Percentiles rank a stretch among this genome's conserved stretches.
These are phyloP conservation scores for Poecile atricapillus DNA, from an alignment of 2,113 vertebrate genomes.

Conservation along the genomic window DNA sequence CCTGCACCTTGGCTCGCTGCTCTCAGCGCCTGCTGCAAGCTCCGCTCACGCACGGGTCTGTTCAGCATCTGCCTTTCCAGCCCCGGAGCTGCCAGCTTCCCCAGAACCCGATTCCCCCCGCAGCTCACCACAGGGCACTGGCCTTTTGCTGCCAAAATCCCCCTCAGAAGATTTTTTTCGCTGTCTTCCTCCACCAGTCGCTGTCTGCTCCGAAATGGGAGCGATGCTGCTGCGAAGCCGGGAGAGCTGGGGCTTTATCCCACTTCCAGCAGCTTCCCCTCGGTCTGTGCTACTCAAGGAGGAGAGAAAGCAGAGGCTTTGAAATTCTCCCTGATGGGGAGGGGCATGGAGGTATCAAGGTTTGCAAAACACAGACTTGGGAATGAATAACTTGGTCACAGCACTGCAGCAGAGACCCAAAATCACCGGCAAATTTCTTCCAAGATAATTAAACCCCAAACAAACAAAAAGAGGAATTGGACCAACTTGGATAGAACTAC, in stretches of 20 bases:
- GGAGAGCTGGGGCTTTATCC: neutral
- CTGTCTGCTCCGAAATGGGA: neutral
- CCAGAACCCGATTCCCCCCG: accelerated
- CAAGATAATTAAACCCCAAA: neutral
- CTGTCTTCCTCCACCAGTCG: neutral
- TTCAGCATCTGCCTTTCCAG: neutral
- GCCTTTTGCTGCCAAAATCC: neutral
- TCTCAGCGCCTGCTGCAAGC: neutral
- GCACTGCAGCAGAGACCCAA: accelerated
- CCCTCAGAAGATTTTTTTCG: accelerated
- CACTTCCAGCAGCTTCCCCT: neutral
- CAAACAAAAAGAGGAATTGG: neutral
- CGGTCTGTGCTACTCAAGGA: neutral
- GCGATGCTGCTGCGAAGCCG: accelerated
- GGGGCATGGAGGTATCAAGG: neutral
- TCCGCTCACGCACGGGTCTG: neutral
- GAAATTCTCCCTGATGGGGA: neutral
- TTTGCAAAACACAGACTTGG: neutral
- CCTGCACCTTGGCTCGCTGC: neutral
- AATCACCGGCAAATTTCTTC: neutral
- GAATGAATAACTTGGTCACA: neutral
- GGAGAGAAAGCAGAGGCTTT: neutral
- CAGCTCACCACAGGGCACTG: neutral
- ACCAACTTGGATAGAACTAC: neutral
- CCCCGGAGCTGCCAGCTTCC: neutral